These are phyloP conservation scores for Solenodon paradoxus DNA, from an alignment of 2,113 vertebrate species.

Conservation along the genomic window DNA sequence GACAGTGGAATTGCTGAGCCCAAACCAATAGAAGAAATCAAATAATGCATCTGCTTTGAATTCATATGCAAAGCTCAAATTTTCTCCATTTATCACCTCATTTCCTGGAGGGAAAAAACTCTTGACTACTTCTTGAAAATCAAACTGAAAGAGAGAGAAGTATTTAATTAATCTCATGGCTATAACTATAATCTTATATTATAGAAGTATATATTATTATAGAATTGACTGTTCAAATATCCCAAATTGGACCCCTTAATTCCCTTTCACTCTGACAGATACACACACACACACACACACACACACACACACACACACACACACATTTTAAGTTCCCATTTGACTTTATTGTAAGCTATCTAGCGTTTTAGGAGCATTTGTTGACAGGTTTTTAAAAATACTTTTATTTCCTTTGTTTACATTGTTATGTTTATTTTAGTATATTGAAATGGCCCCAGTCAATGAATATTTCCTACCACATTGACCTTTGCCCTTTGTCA, in stretches of 20 bases:
- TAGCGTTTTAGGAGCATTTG: no score
- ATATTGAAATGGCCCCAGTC: no score
- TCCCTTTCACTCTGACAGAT: not conserved
- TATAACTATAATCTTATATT: not conserved
- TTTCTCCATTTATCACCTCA: constrained; percentile 70
- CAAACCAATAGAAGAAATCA: constrained; percentile 81
- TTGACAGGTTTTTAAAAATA: no score
- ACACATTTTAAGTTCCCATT: no score
- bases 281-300: no score
- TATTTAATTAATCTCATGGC: not conserved
- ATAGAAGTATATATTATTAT: not conserved
- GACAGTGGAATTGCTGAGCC: constrained; percentile 78
- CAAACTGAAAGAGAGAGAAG: constrained; percentile 75
- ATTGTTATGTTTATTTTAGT: no score
- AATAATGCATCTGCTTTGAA: constrained; percentile 80
- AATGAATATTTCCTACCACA: no score
- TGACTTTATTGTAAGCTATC: no score
- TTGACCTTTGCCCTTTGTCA: no score
- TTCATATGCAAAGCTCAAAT: constrained; percentile 78
- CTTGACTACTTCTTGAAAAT: constrained; percentile 77
- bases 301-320: no score
- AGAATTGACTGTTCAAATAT: not conserved
- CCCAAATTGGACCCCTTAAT: not conserved
- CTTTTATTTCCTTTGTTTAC: no score
- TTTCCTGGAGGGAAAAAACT: constrained; percentile 73